Conservation (phyloP, 2,113 vertebrate genomes). For the Herpetotheres cachinnans region DNA sequence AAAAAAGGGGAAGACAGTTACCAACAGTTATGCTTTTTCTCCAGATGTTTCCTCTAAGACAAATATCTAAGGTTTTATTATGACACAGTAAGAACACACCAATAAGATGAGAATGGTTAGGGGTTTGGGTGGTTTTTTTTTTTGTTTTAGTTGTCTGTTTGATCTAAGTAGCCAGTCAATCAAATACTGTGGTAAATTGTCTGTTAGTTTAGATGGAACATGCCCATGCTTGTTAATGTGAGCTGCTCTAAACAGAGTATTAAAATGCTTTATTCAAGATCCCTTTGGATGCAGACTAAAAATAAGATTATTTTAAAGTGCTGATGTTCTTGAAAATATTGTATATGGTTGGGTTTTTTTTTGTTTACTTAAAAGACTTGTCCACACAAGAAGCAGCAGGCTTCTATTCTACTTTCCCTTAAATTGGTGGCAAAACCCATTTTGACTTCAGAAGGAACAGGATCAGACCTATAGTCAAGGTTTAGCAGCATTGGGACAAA, state of each 20-base stretch:
- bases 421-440: not conserved
- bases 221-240: not conserved
- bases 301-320: not conserved
- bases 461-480: not conserved
- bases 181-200: not conserved
- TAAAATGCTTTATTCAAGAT: slow-evolving; percentile 5
- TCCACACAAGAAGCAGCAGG: not conserved
- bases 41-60: slow-evolving; percentile 68
- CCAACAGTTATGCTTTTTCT: slow-evolving; percentile 6
- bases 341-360: not conserved
- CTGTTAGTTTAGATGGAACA: not conserved
- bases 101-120: not conserved
- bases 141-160: not conserved
- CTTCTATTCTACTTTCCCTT: not conserved
- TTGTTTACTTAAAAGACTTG: not conserved
- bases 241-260: not conserved
- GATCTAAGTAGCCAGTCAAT: not conserved
- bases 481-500: not conserved
- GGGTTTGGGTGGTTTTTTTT: accelerated
- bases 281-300: not conserved
- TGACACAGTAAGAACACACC: not conserved
- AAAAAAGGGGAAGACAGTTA: slow-evolving; percentile 54
- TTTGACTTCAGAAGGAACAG: not conserved
- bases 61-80: slow-evolving; percentile 50
- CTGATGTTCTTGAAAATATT: not conserved